Evolutionary conservation across 2,888 invertebrate genomes (phyloP).

Genomic region (Rhopalosiphum nymphaeae): DNA sequence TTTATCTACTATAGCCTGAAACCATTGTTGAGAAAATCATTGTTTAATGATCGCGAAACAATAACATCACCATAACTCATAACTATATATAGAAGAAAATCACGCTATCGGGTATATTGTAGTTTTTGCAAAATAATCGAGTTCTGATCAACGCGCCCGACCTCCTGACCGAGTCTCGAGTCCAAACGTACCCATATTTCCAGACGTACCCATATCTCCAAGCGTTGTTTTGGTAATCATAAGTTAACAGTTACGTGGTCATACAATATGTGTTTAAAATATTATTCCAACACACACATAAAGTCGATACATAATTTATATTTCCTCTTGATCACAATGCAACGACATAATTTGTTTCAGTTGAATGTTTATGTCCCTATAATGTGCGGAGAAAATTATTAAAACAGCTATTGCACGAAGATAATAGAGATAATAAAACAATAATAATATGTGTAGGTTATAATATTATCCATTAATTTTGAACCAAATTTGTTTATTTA

Average conservation of each 20-base stretch:
- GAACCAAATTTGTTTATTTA: neutral
- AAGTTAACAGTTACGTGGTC: neutral
- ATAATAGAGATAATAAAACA: conserved; percentile 2
- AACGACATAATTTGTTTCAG: neutral
- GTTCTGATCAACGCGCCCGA: conserved; percentile 45
- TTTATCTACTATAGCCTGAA: neutral
- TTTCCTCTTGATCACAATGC: neutral
- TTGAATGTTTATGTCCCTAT: neutral
- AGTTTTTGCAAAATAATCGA: conserved; percentile 39
- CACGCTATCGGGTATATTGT: conserved; percentile 19
- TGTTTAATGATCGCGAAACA: conserved; percentile 43
- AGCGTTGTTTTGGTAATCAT: neutral
- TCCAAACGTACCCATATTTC: neutral
- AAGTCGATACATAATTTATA: neutral
- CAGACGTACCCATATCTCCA: conserved; percentile 9
- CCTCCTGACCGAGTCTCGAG: conserved; percentile 31
- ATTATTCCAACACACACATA: neutral
- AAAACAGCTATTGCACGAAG: neutral
- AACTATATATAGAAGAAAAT: neutral
- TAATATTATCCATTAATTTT: neutral
- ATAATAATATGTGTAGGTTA: neutral
- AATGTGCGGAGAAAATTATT: neutral
- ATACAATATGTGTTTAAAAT: neutral
- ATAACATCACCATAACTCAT: conserved; percentile 19
- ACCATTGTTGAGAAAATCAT: conserved; percentile 36